Evolutionary conservation across 2,113 vertebrate species (phyloP).

Genomic region (Rafetus swinhoei): DNA sequence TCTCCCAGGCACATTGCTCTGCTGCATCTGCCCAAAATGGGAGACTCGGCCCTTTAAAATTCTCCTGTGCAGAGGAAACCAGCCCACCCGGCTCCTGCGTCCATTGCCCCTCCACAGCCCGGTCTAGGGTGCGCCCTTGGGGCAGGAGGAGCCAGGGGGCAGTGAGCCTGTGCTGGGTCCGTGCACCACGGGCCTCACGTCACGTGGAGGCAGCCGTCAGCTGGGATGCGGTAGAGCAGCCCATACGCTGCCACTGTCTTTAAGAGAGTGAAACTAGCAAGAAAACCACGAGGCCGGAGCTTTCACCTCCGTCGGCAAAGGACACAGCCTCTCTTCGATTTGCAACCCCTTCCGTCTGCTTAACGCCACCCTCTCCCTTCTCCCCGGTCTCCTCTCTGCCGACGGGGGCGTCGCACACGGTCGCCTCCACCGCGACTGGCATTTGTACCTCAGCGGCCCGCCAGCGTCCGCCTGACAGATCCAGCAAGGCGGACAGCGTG

Average conservation of each 20-base stretch:
- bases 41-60: not conserved
- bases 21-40: not conserved
- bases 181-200: not conserved
- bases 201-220: not conserved
- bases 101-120: not conserved
- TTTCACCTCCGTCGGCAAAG: not conserved
- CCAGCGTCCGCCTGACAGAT: accelerated
- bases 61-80: not conserved
- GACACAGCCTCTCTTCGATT: not conserved
- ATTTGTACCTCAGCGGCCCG: not conserved
- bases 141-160: not conserved
- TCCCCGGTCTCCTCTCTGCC: not conserved
- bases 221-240: not conserved
- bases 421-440: accelerated
- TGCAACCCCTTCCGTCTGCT: not conserved
- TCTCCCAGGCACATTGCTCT: not conserved
- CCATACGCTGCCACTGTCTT: not conserved
- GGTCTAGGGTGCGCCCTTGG: not conserved
- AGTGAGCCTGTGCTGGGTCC: not conserved
- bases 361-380: not conserved
- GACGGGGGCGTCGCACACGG: not conserved
- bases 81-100: not conserved
- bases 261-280: not conserved
- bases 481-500: slow-evolving; percentile 63
- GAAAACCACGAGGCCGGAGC: not conserved